Evolutionary conservation across 1,140 invertebrate species (phyloP).

Genomic region (Phortica variegata): DNA sequence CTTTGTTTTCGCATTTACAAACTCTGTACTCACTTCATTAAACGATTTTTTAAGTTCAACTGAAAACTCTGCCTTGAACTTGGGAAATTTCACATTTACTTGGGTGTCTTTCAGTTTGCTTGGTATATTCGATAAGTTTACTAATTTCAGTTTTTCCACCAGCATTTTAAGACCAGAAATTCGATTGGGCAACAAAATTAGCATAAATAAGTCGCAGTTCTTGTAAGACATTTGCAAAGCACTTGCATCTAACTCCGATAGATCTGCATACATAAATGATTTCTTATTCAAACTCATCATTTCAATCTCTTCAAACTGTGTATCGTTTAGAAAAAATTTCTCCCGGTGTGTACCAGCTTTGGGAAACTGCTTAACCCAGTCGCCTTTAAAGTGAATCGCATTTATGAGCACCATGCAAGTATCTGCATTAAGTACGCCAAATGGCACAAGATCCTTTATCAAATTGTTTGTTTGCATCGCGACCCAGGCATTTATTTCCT

Average conservation of each 20-base stretch:
- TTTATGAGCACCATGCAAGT: conserved; percentile 1
- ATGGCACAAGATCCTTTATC: neutral
- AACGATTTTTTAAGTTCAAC: neutral
- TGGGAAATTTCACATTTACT: conserved; percentile 4
- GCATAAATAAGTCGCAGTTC: neutral
- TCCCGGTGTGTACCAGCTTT: neutral
- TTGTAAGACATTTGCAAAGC: neutral
- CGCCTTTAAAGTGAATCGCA: conserved; percentile 1
- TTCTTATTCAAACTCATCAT: conserved; percentile 4
- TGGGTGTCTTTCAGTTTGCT: neutral
- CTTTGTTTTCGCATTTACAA: too few species aligned
- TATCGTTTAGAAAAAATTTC: neutral
- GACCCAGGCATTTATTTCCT: neutral
- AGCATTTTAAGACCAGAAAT: neutral
- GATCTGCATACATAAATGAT: conserved; percentile 1
- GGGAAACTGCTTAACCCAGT: neutral
- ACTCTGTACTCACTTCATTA: too few species aligned
- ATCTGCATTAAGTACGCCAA: neutral
- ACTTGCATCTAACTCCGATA: neutral
- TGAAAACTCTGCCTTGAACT: conserved; percentile 3
- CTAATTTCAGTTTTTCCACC: neutral
- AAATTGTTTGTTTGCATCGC: neutral
- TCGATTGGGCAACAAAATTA: conserved; percentile 2
- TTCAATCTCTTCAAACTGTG: neutral
- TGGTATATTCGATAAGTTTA: neutral